Evolutionary conservation across 2,113 vertebrate genomes (phyloP).

Genomic region (Peromyscus californicus): DNA sequence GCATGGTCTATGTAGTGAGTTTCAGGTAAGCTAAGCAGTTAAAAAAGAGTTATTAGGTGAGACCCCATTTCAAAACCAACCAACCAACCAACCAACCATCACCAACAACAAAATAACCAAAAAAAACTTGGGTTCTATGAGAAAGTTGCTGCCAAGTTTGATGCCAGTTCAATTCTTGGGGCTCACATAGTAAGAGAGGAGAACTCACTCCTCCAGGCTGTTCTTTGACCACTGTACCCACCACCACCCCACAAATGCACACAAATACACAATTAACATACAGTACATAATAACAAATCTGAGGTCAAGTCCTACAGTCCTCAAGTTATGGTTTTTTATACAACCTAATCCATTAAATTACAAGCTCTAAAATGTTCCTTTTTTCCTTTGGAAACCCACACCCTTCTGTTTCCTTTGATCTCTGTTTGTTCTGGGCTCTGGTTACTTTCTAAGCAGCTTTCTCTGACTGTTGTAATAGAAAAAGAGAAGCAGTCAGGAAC

Average conservation of each 20-base stretch:
- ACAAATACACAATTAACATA: constrained; percentile 16
- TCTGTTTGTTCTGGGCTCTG: constrained; percentile 7
- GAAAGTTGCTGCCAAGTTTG: not conserved
- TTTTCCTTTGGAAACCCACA: constrained; percentile 19
- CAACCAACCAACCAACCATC: not conserved
- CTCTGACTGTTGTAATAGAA: not conserved
- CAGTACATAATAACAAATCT: not conserved
- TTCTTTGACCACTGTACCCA: not conserved
- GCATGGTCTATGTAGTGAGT: not conserved
- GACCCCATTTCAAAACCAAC: not conserved
- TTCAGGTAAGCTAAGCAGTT: not conserved
- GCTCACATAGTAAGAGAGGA: not conserved
- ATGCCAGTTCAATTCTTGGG: not conserved
- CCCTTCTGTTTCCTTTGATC: constrained; percentile 18
- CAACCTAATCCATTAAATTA: constrained; percentile 22
- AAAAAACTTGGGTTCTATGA: not conserved
- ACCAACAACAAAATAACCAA: not conserved
- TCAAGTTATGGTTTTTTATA: constrained; percentile 9
- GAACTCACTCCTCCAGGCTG: not conserved
- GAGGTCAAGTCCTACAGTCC: not conserved
- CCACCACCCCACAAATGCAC: not conserved
- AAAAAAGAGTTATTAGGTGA: not conserved
- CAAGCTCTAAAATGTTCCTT: constrained; percentile 41
- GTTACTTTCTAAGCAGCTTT: not conserved
- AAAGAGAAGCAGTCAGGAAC: not conserved